phyloP scores from a whole-genome alignment of 2,797 vertebrate genomes.

The Mus spretus region DNA sequence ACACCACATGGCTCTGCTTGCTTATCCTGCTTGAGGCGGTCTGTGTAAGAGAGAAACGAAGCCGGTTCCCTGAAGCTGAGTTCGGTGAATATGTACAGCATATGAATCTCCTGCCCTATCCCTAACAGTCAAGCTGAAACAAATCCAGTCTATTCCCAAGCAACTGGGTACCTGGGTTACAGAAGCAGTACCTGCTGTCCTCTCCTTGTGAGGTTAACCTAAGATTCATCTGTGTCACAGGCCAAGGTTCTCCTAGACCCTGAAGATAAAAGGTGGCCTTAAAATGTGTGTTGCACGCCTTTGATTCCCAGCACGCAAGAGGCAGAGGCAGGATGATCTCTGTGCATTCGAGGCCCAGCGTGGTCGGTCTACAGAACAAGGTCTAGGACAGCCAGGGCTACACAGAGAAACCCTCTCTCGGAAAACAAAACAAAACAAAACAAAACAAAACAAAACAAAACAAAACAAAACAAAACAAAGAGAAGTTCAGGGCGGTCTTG shows the following conservation, averaged over 20 bases:
- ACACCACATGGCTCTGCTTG: neutral
- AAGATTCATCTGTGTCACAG: neutral
- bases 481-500: neutral
- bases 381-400: neutral
- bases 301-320: neutral
- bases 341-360: neutral
- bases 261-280: slow-evolving; percentile 29
- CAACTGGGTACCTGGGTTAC: neutral
- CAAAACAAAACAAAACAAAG: neutral
- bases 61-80: neutral
- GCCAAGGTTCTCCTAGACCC: neutral
- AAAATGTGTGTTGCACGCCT: neutral
- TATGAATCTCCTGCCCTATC: neutral
- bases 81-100: neutral
- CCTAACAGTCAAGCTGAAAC: neutral
- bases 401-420: neutral
- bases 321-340: neutral
- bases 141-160: neutral
- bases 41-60: slow-evolving; percentile 24
- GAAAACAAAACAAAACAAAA: neutral
- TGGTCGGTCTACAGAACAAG: neutral
- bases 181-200: neutral
- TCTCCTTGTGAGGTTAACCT: neutral
- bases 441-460: neutral
- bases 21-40: neutral